Percentiles rank a stretch among this genome's conserved stretches.
These are phyloP conservation scores for Chaetodon trifasciatus DNA, from an alignment of 2,797 vertebrate species.

Conservation along the genomic window DNA sequence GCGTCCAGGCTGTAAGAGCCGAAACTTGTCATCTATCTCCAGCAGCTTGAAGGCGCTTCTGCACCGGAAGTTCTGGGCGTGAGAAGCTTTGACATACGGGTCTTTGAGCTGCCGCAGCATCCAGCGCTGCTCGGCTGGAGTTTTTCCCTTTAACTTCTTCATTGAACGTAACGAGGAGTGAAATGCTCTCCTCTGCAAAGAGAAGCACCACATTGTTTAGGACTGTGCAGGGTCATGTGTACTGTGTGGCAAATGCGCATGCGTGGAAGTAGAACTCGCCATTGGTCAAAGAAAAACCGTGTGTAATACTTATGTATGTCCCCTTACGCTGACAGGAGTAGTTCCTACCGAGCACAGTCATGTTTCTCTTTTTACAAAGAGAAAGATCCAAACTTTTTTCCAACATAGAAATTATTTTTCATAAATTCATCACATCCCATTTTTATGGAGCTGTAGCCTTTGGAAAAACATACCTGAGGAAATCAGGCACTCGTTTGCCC, in stretches of 20 bases:
- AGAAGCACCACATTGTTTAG: slow-evolving; percentile 50
- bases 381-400: no score
- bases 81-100: slow-evolving; percentile 92
- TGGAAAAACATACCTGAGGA: no score
- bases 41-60: slow-evolving; percentile 96
- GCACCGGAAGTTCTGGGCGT: slow-evolving; percentile 89
- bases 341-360: slow-evolving; percentile 41
- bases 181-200: slow-evolving; percentile 61
- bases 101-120: slow-evolving; percentile 89
- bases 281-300: slow-evolving; percentile 37
- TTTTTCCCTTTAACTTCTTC: slow-evolving; percentile 83
- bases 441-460: no score
- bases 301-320: slow-evolving; percentile 29
- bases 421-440: neutral
- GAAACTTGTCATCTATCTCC: slow-evolving; percentile 89
- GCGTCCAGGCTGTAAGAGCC: slow-evolving; percentile 88
- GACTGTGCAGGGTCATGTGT: neutral
- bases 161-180: slow-evolving; percentile 73
- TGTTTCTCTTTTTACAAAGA: neutral
- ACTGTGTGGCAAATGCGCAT: neutral
- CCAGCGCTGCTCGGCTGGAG: slow-evolving; percentile 88
- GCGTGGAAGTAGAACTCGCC: slow-evolving; percentile 11
- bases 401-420: neutral
- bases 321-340: neutral
- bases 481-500: no score